Evolutionary conservation across 2,797 vertebrate genomes (phyloP).

Genomic region (Bradypus variegatus): DNA sequence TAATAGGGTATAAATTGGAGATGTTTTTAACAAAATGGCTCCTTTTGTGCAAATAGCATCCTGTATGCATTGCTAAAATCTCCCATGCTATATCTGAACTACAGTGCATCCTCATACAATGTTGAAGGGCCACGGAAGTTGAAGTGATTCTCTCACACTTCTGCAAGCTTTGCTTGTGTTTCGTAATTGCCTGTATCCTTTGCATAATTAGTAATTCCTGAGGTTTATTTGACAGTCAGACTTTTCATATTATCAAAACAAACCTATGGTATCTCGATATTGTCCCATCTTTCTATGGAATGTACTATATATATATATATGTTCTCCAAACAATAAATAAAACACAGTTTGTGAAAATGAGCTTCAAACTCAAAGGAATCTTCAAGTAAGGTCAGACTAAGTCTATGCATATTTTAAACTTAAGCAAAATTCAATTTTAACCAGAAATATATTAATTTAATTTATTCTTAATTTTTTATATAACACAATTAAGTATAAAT

Average conservation of each 20-base stretch:
- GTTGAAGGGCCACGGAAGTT: not conserved
- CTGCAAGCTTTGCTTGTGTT: not conserved
- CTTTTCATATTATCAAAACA: not conserved
- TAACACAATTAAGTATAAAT: not conserved
- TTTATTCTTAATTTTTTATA: not conserved
- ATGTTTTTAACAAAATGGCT: not conserved
- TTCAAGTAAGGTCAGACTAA: not conserved
- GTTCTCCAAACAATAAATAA: not conserved
- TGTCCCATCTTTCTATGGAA: not conserved
- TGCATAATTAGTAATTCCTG: not conserved
- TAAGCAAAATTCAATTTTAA: not conserved
- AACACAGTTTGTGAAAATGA: not conserved
- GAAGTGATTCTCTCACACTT: not conserved
- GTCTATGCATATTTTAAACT: not conserved
- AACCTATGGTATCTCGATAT: not conserved
- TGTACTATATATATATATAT: not conserved
- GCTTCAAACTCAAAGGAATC: not conserved
- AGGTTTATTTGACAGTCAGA: not conserved
- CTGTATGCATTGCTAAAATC: not conserved
- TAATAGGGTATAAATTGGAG: not conserved
- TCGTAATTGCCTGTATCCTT: not conserved
- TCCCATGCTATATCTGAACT: not conserved
- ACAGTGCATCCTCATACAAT: not conserved
- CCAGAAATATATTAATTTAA: not conserved
- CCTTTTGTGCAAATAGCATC: not conserved